Conservation (phyloP, 92 coral and sea anemone genomes). For the Phenganax subtilis region DNA sequence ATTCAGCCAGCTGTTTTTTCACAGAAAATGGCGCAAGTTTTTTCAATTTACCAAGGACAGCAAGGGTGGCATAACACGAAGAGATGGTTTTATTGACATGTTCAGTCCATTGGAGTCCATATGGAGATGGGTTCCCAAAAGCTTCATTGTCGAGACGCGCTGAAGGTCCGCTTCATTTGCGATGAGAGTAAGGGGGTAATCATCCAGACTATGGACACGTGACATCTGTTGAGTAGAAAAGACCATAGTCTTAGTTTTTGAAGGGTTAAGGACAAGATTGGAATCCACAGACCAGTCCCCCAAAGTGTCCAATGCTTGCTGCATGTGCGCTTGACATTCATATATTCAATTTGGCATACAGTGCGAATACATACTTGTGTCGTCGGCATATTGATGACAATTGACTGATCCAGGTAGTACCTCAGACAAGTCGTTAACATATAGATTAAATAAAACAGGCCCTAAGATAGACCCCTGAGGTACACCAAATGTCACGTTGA, state of each 20-base stretch:
- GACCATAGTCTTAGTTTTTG: neutral
- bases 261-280: neutral
- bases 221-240: neutral
- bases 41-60: too few species aligned
- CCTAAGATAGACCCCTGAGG: constrained; percentile 31
- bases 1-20: too few species aligned
- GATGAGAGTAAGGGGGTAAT: too few species aligned
- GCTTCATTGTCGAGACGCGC: too few species aligned
- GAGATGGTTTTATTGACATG: too few species aligned
- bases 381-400: constrained; percentile 26
- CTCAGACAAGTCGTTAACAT: constrained; percentile 18
- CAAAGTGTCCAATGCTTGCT: neutral
- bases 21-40: too few species aligned
- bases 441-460: constrained; percentile 12
- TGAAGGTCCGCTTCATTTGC: too few species aligned
- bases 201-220: too few species aligned
- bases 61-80: too few species aligned
- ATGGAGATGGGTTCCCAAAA: too few species aligned
- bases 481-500: constrained; percentile 25
- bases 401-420: neutral
- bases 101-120: too few species aligned
- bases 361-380: constrained; percentile 2
- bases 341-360: constrained; percentile 12
- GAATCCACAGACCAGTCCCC: neutral
- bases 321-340: neutral